Evolutionary conservation across 2,113 vertebrate species (phyloP), one percentile per base, ranked within the genome.

Genomic region (Prietella phreatophila): DNA sequence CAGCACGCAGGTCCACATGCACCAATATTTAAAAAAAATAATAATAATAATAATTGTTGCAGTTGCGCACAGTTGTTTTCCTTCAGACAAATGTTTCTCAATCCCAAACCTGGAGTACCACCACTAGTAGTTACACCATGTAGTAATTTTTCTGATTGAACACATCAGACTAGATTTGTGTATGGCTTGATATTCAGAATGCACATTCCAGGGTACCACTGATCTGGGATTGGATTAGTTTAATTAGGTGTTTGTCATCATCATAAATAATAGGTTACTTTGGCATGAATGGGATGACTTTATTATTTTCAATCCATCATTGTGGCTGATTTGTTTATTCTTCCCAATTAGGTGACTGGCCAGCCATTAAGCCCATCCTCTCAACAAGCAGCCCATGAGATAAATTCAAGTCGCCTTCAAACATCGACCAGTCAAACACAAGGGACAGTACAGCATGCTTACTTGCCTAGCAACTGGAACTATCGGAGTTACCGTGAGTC

Each of bases 381-480:
- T 0, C 98, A 98, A 86, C 97, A 96, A 76, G 88, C 96, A 5
- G 94, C 94, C 88, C 97, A 97, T 91, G 97, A 97, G 9, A 94
- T 98, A 83, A 97, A 96, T 91, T 96, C 97, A 17, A 93, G 96
- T 1, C 97, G 97, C 65, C 94, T 98, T 39, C 97, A 98, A 91
- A 91, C 93, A 7, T 91, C 92, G 81, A 90, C 92, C 84, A 87
- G 90, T 67, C 95, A 94, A 88, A 92, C 93, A 86, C 95, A 96
- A 92, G 95, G 97, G 63, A 92, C 97, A 0, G 96, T 98, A 4
- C 98, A 99, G 91, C 98, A 99, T 47, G 94, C 98, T 0, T 99
- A 98, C 90, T 95, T 99, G 30, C 97, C 98, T 1, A 96, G 96
- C 61, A 96, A 97, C 0, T 99, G 98, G 98, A 99, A 97, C 91